phyloP scores from a whole-genome alignment of 2,888 invertebrate species.

The Heliothis peltigera region DNA sequence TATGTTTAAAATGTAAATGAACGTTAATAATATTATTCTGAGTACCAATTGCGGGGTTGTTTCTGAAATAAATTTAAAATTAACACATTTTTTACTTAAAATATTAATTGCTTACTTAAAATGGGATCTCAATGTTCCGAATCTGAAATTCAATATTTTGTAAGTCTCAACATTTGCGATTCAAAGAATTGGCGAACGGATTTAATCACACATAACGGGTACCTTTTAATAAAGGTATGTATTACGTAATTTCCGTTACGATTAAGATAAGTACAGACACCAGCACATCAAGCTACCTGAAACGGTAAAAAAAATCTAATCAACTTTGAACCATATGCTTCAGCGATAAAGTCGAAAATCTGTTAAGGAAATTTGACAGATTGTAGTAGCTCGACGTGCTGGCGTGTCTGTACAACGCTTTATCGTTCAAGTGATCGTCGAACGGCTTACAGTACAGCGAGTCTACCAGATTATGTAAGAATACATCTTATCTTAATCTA shows the following conservation, averaged over 20 bases:
- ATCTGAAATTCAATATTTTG: background rate
- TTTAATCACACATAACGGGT: background rate
- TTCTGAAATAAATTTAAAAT: too few relatives aligned
- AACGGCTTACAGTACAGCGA: constrained; percentile 39
- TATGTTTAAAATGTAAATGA: background rate
- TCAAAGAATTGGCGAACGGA: background rate
- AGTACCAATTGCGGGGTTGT: too few relatives aligned
- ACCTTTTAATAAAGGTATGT: constrained; percentile 26
- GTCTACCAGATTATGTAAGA: constrained; percentile 38
- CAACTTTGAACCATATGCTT: too few relatives aligned
- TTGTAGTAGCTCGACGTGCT: too few relatives aligned
- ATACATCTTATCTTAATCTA: constrained; percentile 34
- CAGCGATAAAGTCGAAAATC: too few relatives aligned
- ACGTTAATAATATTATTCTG: background rate
- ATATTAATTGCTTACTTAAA: background rate
- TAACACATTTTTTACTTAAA: too few relatives aligned
- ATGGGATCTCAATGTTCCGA: background rate
- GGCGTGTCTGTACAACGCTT: too few relatives aligned
- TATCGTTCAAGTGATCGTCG: constrained; percentile 17
- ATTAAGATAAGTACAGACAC: constrained; percentile 41
- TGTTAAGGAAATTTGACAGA: too few relatives aligned
- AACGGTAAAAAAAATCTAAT: too few relatives aligned
- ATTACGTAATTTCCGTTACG: constrained; percentile 31
- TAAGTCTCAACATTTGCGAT: background rate
- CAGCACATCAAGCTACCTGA: too few relatives aligned